Evolutionary conservation across 1,140 invertebrate genomes (phyloP), one percentile per base, ranked within the genome.

Genomic region (Lepidotrigona ventralis): DNA sequence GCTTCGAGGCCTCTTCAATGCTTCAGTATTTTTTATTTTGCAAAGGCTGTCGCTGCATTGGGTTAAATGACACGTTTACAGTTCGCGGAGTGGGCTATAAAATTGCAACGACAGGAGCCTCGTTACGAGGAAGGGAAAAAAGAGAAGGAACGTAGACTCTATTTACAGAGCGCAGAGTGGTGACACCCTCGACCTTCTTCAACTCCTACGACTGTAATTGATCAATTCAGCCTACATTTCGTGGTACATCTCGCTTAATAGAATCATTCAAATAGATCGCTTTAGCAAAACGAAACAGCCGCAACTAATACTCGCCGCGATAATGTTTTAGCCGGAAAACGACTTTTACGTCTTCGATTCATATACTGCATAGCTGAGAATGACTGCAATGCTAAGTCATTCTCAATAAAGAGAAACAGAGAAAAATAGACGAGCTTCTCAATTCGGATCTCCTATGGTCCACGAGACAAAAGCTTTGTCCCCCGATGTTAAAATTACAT

Each of bases 131-230:
- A n/a, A 26, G 21, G 21, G 29, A 26, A 46, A 5, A 17, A 66
- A 12, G 4, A 33, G 33, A 33, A 70, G 26, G 33, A 58, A 74
- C 58, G 72, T 58, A 39, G 53, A 46, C n/a, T 53, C 71, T 73
- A 73, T 73, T 73, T 73, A 54, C 71, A 73, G 71, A 73, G n/a
- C 51, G 51, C 11, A 29, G n/a, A 29, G 19, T 26, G 26, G 29
- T 29, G 46, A 73, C 71, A 73, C 71, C 71, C n/a, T 73, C 51
- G 26, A 54, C 51, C 71, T 73, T 73, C 71, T 73, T 54, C 71
- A 73, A 73, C 51, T 26, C 39, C 39, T 8, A 54, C 51, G 21
- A 73, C 11, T 21, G 19, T 73, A 73, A 73, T 73, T 73, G 71
- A 73, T 29, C 71, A 73, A 73, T 73, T 73, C 51, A 73, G 51